These are phyloP conservation scores for Redunca redunca DNA, from an alignment of 2,113 vertebrate genomes.

Conservation along the genomic window DNA sequence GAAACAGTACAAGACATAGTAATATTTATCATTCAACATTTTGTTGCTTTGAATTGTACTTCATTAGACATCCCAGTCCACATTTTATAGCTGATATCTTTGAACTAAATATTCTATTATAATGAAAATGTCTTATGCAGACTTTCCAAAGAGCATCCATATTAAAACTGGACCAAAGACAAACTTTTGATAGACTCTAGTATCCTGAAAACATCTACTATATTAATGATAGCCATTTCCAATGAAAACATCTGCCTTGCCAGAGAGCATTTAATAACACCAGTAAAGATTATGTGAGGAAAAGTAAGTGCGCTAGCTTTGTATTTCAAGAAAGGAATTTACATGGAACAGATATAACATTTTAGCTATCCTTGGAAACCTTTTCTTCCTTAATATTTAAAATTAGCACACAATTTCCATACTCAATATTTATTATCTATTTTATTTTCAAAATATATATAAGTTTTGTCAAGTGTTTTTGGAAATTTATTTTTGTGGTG, in stretches of 20 bases:
- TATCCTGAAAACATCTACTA: conserved; percentile 19
- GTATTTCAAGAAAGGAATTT: conserved; percentile 6
- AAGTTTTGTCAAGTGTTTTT: background rate
- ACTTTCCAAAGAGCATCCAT: conserved; percentile 1
- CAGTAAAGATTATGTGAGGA: background rate
- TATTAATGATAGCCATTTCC: background rate
- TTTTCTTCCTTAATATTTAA: conserved; percentile 3
- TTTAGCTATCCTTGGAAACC: background rate
- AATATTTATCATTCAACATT: background rate
- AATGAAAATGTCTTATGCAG: background rate
- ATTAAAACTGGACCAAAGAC: background rate
- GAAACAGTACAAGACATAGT: background rate
- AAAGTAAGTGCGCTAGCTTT: background rate
- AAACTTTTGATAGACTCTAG: conserved; percentile 15
- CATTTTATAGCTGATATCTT: background rate
- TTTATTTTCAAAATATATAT: background rate
- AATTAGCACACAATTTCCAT: background rate
- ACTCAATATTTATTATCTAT: background rate
- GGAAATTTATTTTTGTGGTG: background rate
- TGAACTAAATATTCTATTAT: background rate
- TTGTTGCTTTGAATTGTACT: background rate
- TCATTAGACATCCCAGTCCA: background rate
- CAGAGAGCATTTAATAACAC: conserved; percentile 11
- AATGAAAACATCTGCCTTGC: conserved; percentile 41
- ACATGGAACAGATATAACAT: background rate